Base-by-base conservation (phyloP, 2,888 invertebrate species). In the Drosophila nigritarsus region DNA sequence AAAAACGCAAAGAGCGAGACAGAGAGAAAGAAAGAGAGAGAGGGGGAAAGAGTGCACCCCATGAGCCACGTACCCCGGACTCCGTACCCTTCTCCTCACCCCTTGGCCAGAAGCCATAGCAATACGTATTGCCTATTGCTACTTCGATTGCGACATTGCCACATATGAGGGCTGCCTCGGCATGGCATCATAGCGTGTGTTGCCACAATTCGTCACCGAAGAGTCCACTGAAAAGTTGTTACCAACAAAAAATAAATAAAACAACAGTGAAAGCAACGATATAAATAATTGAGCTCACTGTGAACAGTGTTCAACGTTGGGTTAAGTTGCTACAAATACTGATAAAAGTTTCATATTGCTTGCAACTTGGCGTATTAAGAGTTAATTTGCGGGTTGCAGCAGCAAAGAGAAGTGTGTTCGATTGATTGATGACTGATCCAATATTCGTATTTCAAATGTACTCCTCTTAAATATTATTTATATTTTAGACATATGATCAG, bases 171-270 rank as follows among this genome's bases (percentile, higher is more conserved):
- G 69, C 73, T 75, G 67, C 51, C 58, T 58, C 32, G 34, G 8
- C 24, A 24, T 24, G 45, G 15, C 45, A 45, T 45, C 24, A 55
- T 68, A 38, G 75, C 80, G 78, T 82, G 77, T 74, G 69, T 77
- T 77, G 78, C 56, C 80, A 77, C 80, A 79, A 81, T 83, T 82
- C 83, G 77, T 78, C 79, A 78, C 61, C 73, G 70, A 68, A 80
- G 24, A 24, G 60, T 77, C 67, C 67, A 69, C 49, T 80, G 51
- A 63, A 76, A 72, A 78, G 63, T 80, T 74, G 65, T 73, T 65
- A 65, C 62, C 63, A 63, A 56, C 24, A 30, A 20, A 20, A 30
- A 9, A n/a, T 3, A 18, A 38, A 36, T 13, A 53, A 30, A 58
- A 34, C 27, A 67, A 67, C 64, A 75, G 65, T 59, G 50, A 78